A percentile compares a stretch with the other conserved stretches of the same genome.
phyloP scores from a whole-genome alignment of 2,797 vertebrate genomes.

The Anguilla anguilla region DNA sequence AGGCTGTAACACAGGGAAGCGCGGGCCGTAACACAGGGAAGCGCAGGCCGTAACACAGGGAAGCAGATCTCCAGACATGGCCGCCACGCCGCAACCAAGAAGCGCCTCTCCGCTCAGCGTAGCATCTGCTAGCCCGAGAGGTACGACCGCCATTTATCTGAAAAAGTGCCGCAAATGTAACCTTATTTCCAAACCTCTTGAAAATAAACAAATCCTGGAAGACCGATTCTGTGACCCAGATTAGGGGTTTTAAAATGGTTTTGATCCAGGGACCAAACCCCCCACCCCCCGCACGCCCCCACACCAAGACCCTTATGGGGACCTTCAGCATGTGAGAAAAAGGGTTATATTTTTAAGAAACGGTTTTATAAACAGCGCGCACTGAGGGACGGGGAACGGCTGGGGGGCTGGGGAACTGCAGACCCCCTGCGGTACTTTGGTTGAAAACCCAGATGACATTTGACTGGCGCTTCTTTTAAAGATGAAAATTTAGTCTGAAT shows the following conservation, averaged over 20 bases:
- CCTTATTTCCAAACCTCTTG: neutral
- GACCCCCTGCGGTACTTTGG: neutral
- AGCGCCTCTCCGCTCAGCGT: neutral
- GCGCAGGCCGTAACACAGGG: neutral
- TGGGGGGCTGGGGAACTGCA: neutral
- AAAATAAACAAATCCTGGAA: neutral
- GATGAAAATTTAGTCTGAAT: neutral
- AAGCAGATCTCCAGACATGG: neutral
- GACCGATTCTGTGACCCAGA: neutral
- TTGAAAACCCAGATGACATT: neutral
- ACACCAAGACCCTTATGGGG: neutral
- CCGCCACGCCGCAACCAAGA: neutral
- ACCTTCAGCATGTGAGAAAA: neutral
- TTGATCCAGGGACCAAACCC: neutral
- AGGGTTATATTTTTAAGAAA: too few relatives aligned
- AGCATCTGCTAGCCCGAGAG: conserved; percentile 6
- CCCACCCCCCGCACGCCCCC: too few relatives aligned
- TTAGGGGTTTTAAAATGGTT: neutral
- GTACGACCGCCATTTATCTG: neutral
- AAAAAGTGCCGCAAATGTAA: neutral
- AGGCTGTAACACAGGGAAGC: too few relatives aligned
- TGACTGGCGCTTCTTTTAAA: neutral
- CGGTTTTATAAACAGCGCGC: too few relatives aligned
- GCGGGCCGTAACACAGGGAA: neutral
- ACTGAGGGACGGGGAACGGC: too few relatives aligned